Evolutionary conservation across 2,888 invertebrate species (phyloP).

Genomic region (Luffia ferchaultella): DNA sequence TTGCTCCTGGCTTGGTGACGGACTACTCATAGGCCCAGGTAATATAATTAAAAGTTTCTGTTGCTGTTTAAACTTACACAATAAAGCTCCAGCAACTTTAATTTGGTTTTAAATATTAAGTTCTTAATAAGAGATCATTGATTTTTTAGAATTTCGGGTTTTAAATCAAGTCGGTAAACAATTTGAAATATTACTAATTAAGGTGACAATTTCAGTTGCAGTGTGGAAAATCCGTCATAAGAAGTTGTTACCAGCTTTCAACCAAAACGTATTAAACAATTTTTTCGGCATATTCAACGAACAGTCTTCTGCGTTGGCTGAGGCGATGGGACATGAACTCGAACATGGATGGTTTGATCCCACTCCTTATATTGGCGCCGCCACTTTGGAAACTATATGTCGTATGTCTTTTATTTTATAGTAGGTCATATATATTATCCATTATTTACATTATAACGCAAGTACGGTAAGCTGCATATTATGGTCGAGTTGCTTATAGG

Average conservation of each 20-base stretch:
- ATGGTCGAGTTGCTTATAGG: too few species aligned
- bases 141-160: too few species aligned
- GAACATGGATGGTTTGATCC: slow-evolving; percentile 24
- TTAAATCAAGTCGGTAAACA: too few species aligned
- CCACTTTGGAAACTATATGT: slow-evolving; percentile 24
- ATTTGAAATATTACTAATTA: neutral
- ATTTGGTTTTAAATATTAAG: neutral
- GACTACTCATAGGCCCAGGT: slow-evolving; percentile 35
- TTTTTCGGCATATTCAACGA: slow-evolving; percentile 24
- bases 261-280: slow-evolving; percentile 22
- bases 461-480: too few species aligned
- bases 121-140: neutral
- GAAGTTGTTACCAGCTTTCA: slow-evolving; percentile 27
- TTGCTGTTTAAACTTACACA: neutral
- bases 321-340: slow-evolving; percentile 16
- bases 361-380: slow-evolving; percentile 18
- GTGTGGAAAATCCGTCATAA: slow-evolving; percentile 30
- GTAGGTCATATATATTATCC: neutral
- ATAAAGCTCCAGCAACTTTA: neutral
- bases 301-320: slow-evolving; percentile 20
- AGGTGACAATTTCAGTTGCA: slow-evolving; percentile 19
- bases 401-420: slow-evolving; percentile 22
- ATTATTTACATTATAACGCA: too few species aligned
- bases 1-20: slow-evolving; percentile 47
- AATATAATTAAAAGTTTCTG: too few species aligned